Conservation (phyloP, 1,140 invertebrate species). For the Sogatella furcifera region DNA sequence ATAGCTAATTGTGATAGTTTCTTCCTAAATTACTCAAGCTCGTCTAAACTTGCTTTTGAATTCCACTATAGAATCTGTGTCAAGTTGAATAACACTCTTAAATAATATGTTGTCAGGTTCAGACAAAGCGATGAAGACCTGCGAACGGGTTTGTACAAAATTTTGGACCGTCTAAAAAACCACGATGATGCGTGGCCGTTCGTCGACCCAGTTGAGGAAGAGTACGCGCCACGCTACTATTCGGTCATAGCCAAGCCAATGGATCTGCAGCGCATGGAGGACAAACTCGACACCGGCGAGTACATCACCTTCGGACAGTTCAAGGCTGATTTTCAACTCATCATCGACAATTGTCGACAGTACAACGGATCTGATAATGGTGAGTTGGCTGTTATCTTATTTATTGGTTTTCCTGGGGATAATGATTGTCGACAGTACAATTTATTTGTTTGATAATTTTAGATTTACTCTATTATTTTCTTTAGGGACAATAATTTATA, state of each 20-base stretch:
- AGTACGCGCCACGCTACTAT: conserved; percentile 82
- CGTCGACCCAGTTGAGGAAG: conserved; percentile 79
- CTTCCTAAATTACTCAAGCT: no score
- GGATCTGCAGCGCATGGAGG: conserved; percentile 81
- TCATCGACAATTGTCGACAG: conserved; percentile 80
- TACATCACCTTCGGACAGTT: conserved; percentile 73
- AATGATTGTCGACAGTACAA: no score
- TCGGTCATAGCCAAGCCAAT: conserved; percentile 65
- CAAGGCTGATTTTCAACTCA: conserved; percentile 76
- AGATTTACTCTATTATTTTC: no score
- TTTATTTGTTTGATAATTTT: no score
- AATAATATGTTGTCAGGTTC: conserved; percentile 43
- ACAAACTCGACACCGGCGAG: conserved; percentile 65
- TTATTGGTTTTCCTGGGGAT: not conserved
- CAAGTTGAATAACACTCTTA: no score
- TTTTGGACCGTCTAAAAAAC: conserved; percentile 69
- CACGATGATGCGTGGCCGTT: conserved; percentile 90
- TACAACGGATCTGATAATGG: conserved; percentile 89
- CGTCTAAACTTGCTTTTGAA: no score
- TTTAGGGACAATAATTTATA: no score
- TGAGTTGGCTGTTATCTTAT: conserved; percentile 33
- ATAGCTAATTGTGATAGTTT: no score
- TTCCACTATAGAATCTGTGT: no score
- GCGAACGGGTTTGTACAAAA: conserved; percentile 79
- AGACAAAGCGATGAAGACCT: conserved; percentile 69